Evolutionary conservation across 2,113 vertebrate genomes (phyloP).

Genomic region (Capreolus pygargus): DNA sequence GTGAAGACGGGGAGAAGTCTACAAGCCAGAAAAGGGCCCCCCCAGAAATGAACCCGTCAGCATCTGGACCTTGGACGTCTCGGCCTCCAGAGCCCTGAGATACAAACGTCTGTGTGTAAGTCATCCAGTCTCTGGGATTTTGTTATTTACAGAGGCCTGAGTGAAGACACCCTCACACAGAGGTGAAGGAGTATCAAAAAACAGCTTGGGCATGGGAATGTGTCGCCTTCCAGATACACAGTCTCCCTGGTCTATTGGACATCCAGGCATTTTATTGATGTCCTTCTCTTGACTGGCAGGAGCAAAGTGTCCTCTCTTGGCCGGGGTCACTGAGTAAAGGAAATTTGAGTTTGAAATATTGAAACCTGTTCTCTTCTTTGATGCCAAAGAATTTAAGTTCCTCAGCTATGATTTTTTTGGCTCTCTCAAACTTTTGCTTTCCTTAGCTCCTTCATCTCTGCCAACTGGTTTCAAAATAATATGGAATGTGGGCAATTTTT

Average conservation of each 20-base stretch:
- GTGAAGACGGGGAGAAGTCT: not conserved
- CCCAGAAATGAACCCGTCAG: not conserved
- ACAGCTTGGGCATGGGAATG: not conserved
- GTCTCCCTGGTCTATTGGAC: not conserved
- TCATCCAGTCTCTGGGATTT: not conserved
- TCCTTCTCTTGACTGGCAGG: not conserved
- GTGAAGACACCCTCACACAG: not conserved
- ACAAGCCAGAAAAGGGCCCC: not conserved
- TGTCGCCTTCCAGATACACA: not conserved
- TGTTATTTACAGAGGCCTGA: not conserved
- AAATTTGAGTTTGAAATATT: constrained; percentile 29
- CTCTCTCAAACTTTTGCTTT: constrained; percentile 14
- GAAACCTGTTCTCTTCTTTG: constrained; percentile 9
- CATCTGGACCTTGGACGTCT: not conserved
- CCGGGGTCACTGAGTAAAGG: not conserved
- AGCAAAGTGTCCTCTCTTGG: not conserved
- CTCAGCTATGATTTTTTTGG: not conserved
- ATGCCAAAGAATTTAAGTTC: constrained; percentile 32
- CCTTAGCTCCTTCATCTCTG: not conserved
- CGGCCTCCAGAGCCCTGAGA: not conserved
- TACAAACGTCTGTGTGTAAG: not conserved
- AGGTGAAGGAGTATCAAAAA: not conserved
- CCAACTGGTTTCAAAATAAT: constrained; percentile 40
- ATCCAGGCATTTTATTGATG: not conserved
- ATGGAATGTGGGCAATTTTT: not conserved